A percentile compares a stretch with the other conserved stretches of the same genome.
Conservation (phyloP, 1,140 invertebrate species). For the Megathymus violae region DNA sequence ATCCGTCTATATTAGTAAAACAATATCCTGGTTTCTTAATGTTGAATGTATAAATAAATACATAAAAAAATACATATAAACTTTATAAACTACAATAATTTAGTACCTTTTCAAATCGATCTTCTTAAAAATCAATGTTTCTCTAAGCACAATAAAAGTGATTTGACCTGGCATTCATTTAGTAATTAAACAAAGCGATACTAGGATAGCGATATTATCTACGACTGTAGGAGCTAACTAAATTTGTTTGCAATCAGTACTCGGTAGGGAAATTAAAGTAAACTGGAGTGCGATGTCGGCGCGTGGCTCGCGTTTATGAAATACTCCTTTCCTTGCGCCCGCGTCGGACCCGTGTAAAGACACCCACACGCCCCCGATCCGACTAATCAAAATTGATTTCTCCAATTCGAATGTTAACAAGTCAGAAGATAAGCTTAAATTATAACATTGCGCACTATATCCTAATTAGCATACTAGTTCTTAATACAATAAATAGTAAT, state of each 20-base stretch:
- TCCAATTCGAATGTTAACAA: slow-evolving; percentile 33
- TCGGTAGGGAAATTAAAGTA: slow-evolving; percentile 51
- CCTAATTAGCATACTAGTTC: slow-evolving; percentile 31
- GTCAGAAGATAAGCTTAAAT: slow-evolving; percentile 33
- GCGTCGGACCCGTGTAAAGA: slow-evolving; percentile 23
- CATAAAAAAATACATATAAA: no score
- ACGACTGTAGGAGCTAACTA: neutral
- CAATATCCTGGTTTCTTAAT: no score
- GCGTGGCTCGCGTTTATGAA: slow-evolving; percentile 59
- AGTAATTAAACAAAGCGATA: no score
- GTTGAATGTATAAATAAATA: no score
- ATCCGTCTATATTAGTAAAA: no score
- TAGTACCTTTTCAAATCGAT: no score
- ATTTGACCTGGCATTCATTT: no score
- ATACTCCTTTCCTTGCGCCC: slow-evolving; percentile 37
- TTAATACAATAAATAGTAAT: slow-evolving; percentile 28
- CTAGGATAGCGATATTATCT: no score
- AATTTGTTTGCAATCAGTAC: slow-evolving; percentile 45
- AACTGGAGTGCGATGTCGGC: slow-evolving; percentile 51
- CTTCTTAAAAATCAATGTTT: no score
- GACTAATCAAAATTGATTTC: slow-evolving; percentile 35
- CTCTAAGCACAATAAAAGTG: neutral
- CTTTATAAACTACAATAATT: no score
- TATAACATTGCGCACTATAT: slow-evolving; percentile 25
- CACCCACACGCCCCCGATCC: slow-evolving; percentile 28